Evolutionary conservation across 2,888 invertebrate genomes (phyloP).

Genomic region (Drosophila monieri): DNA sequence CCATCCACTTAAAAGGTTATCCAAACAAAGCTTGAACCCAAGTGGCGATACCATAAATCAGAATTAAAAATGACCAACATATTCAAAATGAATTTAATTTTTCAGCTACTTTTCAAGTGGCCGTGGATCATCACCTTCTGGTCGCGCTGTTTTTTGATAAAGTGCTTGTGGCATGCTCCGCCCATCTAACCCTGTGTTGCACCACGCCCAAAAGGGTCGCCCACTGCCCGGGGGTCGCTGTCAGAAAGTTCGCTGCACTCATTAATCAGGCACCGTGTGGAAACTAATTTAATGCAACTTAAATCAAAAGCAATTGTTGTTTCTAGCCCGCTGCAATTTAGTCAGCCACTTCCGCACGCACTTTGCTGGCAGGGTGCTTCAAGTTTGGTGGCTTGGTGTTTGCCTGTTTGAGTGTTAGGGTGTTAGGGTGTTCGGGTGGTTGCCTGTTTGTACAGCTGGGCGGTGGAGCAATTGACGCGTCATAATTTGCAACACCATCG

Average conservation of each 20-base stretch:
- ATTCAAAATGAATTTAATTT: neutral
- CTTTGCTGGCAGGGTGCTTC: conserved; percentile 3
- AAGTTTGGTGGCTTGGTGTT: neutral
- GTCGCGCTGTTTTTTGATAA: conserved; percentile 18
- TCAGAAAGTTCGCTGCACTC: conserved; percentile 46
- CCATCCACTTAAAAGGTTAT: neutral
- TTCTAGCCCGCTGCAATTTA: conserved; percentile 57
- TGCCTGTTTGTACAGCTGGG: neutral
- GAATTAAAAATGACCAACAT: conserved; percentile 1
- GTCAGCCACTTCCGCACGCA: conserved; percentile 59
- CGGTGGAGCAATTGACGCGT: conserved; percentile 43
- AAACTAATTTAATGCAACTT: conserved; percentile 63
- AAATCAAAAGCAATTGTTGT: conserved; percentile 60
- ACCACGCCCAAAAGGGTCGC: conserved; percentile 4
- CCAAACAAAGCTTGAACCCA: conserved; percentile 1
- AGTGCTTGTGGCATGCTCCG: conserved; percentile 16
- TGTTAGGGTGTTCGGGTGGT: neutral
- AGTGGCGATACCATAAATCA: neutral
- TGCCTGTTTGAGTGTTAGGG: neutral
- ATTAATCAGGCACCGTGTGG: conserved; percentile 50
- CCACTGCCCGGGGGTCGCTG: conserved; percentile 20
- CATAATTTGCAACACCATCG: conserved; percentile 61
- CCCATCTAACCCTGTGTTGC: neutral
- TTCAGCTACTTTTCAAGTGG: conserved; percentile 27
- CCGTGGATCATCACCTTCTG: conserved; percentile 34